A percentile compares a stretch with the other conserved stretches of the same genome.
phyloP scores from a whole-genome alignment of 2,797 vertebrate species.

The Emys orbicularis region DNA sequence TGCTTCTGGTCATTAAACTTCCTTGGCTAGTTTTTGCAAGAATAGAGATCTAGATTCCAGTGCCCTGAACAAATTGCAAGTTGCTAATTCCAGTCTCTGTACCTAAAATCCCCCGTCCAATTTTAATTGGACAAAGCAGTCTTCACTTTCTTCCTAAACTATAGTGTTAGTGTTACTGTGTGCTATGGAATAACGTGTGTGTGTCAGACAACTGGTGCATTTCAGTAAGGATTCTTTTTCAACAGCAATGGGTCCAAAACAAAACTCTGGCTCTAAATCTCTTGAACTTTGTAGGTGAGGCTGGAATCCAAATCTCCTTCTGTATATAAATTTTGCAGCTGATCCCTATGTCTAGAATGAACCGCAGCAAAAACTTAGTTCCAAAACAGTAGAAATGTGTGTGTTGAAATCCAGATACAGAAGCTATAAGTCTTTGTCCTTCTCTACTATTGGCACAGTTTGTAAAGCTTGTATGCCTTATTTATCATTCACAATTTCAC shows the following conservation, averaged over 20 bases:
- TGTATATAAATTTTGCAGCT: not conserved
- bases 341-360: not conserved
- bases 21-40: not conserved
- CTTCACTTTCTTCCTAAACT: not conserved
- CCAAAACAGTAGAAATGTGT: not conserved
- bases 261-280: not conserved
- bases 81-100: not conserved
- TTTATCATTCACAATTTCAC: not conserved
- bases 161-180: not conserved
- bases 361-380: not conserved
- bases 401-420: not conserved
- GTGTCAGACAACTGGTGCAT: not conserved
- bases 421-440: fast-evolving
- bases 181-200: not conserved
- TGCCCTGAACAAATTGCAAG: not conserved
- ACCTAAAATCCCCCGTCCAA: not conserved
- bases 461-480: not conserved
- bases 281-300: not conserved
- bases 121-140: not conserved
- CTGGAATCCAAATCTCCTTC: not conserved
- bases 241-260: not conserved
- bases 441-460: not conserved
- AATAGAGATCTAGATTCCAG: not conserved
- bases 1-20: not conserved
- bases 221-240: not conserved